These are phyloP conservation scores for Bombyx huttoni DNA, from an alignment of 2,888 invertebrate genomes.

Conservation along the genomic window DNA sequence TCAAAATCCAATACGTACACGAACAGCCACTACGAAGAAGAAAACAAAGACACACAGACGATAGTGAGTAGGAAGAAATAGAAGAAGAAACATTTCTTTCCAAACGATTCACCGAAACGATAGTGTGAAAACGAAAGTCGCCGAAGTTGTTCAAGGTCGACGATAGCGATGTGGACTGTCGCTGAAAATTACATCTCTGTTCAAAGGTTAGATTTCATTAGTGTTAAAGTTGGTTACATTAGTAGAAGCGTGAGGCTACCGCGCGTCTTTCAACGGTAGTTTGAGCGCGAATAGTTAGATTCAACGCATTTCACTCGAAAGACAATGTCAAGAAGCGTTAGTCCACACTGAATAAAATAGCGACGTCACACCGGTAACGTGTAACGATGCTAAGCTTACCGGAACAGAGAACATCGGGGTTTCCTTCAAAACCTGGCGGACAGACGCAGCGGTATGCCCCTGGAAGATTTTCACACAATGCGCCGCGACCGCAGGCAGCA, in stretches of 20 bases:
- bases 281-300: slow-evolving; percentile 41
- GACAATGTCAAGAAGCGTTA: slow-evolving; percentile 52
- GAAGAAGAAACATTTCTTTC: slow-evolving; percentile 7
- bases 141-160: slow-evolving; percentile 11
- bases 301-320: slow-evolving; percentile 26
- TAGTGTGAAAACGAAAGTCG: slow-evolving; percentile 3
- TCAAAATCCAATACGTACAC: slow-evolving; percentile 49
- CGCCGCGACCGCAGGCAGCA: slow-evolving; percentile 83
- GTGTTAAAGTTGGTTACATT: slow-evolving; percentile 36
- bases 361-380: slow-evolving; percentile 20
- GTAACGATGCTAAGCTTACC: slow-evolving; percentile 66
- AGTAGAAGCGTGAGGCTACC: slow-evolving; percentile 66
- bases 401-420: slow-evolving; percentile 81
- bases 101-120: slow-evolving; percentile 1
- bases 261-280: slow-evolving; percentile 57
- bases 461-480: slow-evolving; percentile 83
- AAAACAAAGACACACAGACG: slow-evolving; percentile 44
- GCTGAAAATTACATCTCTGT: slow-evolving; percentile 30
- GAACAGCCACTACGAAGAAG: slow-evolving; percentile 61
- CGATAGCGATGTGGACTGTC: slow-evolving; percentile 18
- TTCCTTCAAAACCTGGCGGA: slow-evolving; percentile 86
- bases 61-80: slow-evolving; percentile 27
- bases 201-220: slow-evolving; percentile 8
- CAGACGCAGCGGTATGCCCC: slow-evolving; percentile 87
- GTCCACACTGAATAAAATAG: slow-evolving; percentile 35